Evolutionary conservation across 2,113 vertebrate species (phyloP), one percentile per base, ranked within the genome.

Genomic region (Tyto alba): DNA sequence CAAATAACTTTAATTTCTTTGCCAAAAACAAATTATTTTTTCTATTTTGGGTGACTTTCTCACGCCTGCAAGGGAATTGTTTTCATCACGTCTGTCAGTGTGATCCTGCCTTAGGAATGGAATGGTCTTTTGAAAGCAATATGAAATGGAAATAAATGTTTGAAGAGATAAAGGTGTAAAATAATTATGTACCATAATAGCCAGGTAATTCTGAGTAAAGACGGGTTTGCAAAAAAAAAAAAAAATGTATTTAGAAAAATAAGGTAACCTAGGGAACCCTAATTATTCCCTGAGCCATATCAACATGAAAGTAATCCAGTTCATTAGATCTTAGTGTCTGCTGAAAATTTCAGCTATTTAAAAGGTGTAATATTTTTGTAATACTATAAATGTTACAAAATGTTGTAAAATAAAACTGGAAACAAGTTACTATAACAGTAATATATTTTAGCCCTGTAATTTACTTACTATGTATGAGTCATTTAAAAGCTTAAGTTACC

Each of bases 11-110:
- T 68, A 0, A 75, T 90, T 93, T 87, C 86, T 91, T 92, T 95
- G 83, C 91, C 91, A 95, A 72, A 87, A 89, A 77, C 93, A 96
- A 96, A 95, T 96, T 85, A 94, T 93, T 89, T 92, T 96, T 96
- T 78, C 62, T 97, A 18, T 88, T 89, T 92, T 95, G 89, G 40
- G 81, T 82, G 93, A 76, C 87, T 92, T 87, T 90, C 82, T 94
- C 62, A 56, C 7, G 12, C 69, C 84, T 0, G 0, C 41, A 75
- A 93, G 91, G 84, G 74, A 84, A 76, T 78, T 2, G n/a, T 85
- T 93, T 88, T 88, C 62, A 38, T 92, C 64, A n/a, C 78, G 47
- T 67, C 89, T 91, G 66, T 93, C 66, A 64, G 27, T 53, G 34
- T 64, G 43, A 93, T 83, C n/a, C 20, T 82, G 41, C 66, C 34